Evolutionary conservation across 2,113 vertebrate species (phyloP), one percentile per base, ranked within the genome.

Genomic region (Corythoichthys haematopterus): DNA sequence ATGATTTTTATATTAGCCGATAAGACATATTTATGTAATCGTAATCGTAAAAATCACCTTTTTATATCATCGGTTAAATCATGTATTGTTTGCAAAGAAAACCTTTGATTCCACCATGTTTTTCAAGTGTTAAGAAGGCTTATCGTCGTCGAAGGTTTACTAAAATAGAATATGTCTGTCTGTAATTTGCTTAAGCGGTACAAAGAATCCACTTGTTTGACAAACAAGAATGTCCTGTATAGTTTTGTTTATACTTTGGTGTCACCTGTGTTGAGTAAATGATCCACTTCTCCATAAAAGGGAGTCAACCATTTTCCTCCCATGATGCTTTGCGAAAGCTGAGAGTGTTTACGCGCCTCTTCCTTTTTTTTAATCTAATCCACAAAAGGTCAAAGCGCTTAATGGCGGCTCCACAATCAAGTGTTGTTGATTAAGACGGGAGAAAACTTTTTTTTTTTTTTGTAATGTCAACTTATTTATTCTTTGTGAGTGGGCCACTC

Each of bases 361-460:
- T 6, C 14, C 56, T 66, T 65, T 74, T 66, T 28, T 36, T 68
- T 73, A 88, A 86, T 81, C 76, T 63, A 56, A 3, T 47, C 48
- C 37, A n/a, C n/a, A 47, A 86, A 87, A 88, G 83, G 85, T 87
- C 82, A 82, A 75, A 80, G 76, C 64, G 74, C 82, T 88, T 82
- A 84, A 74, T 81, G 69, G 77, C 77, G 78, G 72, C 84, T 85
- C 81, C 57, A 82, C 77, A 83, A 85, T 85, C 83, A 84, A 57
- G 55, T 57, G 55, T 80, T 79, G 61, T 43, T 46, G 61, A 63
- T 63, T 63, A 47, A 47, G 61, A 46, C 36, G 12, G 50, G 13
- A 12, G n/a, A 53, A 38, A 37, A 51, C 64, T n/a, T 37, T 36
- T 28, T 28, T 28, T 28, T 28, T 28, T 28, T 28, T 40, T 6